A percentile compares a stretch with the other conserved stretches of the same genome.
Evolutionary conservation across 2,113 vertebrate genomes (phyloP).

Genomic region (Pseudolaguvia tuberculata): DNA sequence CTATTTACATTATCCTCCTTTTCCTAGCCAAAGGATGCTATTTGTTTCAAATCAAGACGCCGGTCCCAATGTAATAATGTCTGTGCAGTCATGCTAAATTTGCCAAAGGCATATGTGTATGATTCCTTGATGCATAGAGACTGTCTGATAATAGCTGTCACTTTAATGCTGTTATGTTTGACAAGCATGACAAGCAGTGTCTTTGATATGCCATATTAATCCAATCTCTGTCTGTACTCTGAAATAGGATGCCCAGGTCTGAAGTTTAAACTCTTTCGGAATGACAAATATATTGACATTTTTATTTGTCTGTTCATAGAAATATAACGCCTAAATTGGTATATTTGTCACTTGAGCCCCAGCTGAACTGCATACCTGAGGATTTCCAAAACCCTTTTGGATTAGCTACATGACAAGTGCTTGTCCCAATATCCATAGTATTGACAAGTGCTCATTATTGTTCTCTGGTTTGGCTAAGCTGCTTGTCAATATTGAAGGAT

Average conservation of each 20-base stretch:
- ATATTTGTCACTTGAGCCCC: not conserved
- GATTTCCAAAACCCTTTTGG: not conserved
- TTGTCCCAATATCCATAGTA: not conserved
- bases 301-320: not conserved
- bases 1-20: constrained; percentile 7
- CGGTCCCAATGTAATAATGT: not conserved
- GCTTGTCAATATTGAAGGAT: not conserved
- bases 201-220: constrained; percentile 23
- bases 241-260: not conserved
- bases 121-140: constrained; percentile 17
- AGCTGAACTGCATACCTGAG: not conserved
- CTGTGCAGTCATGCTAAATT: constrained; percentile 9
- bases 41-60: constrained; percentile 13
- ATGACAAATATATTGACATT: not conserved
- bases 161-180: constrained; percentile 20
- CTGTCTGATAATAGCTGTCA: constrained; percentile 21
- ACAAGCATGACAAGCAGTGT: constrained; percentile 16
- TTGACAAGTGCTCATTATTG: not conserved
- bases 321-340: not conserved
- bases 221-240: constrained; percentile 6
- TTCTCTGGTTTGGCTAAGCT: not conserved
- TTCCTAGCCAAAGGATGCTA: not conserved
- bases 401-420: constrained; percentile 6
- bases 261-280: not conserved
- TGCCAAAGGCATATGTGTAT: constrained; percentile 3